A percentile compares a stretch with the other conserved stretches of the same genome.
Conservation (phyloP, 2,113 vertebrate genomes). For the Scophthalmus maximus region DNA sequence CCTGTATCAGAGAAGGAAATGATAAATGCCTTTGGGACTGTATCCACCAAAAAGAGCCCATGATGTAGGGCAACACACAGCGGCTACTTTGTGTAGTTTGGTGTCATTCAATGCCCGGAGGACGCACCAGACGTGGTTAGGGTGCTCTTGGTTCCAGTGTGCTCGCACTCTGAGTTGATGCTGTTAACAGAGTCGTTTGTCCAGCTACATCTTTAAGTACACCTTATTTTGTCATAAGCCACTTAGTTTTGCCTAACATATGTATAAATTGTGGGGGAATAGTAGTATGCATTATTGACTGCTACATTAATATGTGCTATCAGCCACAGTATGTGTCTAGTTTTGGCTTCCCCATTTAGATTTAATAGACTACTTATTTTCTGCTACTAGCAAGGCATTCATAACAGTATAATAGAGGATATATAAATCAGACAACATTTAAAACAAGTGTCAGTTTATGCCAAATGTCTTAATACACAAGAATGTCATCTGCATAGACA, state of each 20-base stretch:
- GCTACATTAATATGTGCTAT: no score
- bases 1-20: conserved; percentile 6
- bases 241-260: no score
- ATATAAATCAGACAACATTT: background rate
- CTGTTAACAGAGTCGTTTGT: no score
- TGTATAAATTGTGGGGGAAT: no score
- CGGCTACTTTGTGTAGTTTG: background rate
- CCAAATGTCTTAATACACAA: background rate
- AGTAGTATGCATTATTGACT: no score
- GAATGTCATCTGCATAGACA: background rate
- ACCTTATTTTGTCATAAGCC: no score
- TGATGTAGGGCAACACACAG: background rate
- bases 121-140: background rate
- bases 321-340: no score
- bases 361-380: no score
- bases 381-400: background rate
- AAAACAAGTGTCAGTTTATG: background rate
- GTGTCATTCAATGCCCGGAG: background rate
- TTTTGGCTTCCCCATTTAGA: no score
- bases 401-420: background rate
- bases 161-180: background rate
- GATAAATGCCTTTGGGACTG: background rate
- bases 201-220: no score
- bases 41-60: background rate
- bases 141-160: no score